Base-by-base conservation (phyloP, 2,113 vertebrate genomes). In the Meles meles region DNA sequence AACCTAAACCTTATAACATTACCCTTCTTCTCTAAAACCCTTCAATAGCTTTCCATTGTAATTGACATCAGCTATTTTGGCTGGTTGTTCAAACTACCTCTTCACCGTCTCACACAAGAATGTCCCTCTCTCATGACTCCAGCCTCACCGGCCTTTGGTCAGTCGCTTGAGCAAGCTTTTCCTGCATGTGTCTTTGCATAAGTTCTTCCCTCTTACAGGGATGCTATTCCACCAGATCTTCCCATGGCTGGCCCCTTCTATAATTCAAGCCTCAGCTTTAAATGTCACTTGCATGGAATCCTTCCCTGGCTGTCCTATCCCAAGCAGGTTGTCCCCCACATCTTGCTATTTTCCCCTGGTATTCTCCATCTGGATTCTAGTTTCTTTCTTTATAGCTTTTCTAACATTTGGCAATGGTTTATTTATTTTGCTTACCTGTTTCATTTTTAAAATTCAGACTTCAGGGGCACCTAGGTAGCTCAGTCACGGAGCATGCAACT, bases 281-380 rank as follows among this genome's bases (percentile, higher is more conserved):
- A 15, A 34, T 74, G 55, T 7, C 6, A 2, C 15, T 77, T 65
- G 23, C 65, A 47, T 17, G 12, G n/a, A 27, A 1, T 27, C n/a
- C 4, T 47, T 61, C 42, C 44, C 20, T 31, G 47, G 8, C 61
- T 42, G 18, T 2, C 55, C 37, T n/a, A 5, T 52, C 49, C 29
- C 1, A 5, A 21, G 6, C 2, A 65, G 5, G 17, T 4, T 37
- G 31, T 61, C 74, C 0, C 23, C 44, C 10, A 31, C 1, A 13
- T 18, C 12, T 17, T 59, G 11, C 31, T 23, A 1, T 31, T 31
- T 6, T 14, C 61, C 29, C 61, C 29, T 65, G 29, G 27, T 65
- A 31, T 31, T 63, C 52, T 72, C 29, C 49, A 8, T 57, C 59
- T 49, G 37, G 49, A 31, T 44, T 91, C n/a, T 25, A 31, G 11